Evolutionary conservation across 2,113 vertebrate genomes (phyloP).

Genomic region (Ictidomys tridecemlineatus): DNA sequence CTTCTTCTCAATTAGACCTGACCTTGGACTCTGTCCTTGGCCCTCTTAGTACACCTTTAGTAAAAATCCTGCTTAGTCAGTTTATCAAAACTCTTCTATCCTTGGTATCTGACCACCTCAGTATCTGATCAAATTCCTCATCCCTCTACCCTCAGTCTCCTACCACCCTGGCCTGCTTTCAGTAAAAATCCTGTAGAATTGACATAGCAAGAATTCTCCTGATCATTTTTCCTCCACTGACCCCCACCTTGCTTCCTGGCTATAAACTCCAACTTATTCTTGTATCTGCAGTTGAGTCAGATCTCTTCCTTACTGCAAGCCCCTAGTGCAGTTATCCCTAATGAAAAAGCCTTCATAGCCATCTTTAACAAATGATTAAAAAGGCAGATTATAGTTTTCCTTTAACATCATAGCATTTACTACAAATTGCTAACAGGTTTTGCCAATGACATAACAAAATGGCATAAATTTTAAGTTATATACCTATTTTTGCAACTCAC

Average conservation of each 20-base stretch:
- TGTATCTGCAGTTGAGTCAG: neutral
- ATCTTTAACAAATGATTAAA: neutral
- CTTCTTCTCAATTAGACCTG: neutral
- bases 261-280: neutral
- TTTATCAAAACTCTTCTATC: neutral
- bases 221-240: neutral
- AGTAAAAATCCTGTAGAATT: neutral
- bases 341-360: neutral
- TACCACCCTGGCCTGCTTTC: neutral
- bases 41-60: neutral
- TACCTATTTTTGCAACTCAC: conserved; percentile 83
- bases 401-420: neutral
- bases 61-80: neutral
- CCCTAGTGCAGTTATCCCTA: neutral
- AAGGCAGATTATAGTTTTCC: neutral
- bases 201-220: neutral
- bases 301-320: neutral
- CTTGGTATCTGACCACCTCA: neutral
- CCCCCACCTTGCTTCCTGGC: neutral
- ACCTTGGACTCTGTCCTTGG: neutral
- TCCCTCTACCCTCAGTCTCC: neutral
- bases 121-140: neutral
- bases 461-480: neutral
- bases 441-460: neutral
- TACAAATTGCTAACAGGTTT: neutral